Evolutionary conservation across 2,797 vertebrate species (phyloP).

Genomic region (Manis crassicaudata): DNA sequence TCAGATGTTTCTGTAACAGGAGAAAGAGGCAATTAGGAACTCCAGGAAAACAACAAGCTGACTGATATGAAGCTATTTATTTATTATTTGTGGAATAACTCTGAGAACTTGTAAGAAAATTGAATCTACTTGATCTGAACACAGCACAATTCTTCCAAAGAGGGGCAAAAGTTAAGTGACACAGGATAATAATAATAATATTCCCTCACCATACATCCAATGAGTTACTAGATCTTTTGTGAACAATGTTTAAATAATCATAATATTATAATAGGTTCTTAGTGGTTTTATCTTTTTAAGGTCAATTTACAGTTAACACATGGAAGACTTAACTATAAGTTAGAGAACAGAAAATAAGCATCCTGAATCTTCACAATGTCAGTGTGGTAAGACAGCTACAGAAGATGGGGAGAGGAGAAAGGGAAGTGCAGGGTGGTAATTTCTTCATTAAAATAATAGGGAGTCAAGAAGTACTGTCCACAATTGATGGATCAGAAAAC

Average conservation of each 20-base stretch:
- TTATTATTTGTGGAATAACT: neutral
- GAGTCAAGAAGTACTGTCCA: neutral
- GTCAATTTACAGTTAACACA: conserved; percentile 2
- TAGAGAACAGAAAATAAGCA: neutral
- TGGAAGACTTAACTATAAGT: conserved; percentile 31
- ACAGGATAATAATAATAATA: neutral
- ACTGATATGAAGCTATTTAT: neutral
- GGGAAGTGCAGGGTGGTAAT: neutral
- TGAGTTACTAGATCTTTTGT: neutral
- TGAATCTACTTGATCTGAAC: neutral
- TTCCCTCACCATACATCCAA: neutral
- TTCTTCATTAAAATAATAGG: neutral
- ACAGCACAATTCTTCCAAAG: conserved; percentile 10
- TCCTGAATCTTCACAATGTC: neutral
- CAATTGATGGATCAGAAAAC: neutral
- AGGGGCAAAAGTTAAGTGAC: neutral
- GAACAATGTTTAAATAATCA: conserved; percentile 3
- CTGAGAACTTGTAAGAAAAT: conserved; percentile 4
- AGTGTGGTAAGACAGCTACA: neutral
- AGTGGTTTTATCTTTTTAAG: conserved; percentile 4
- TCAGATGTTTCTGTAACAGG: neutral
- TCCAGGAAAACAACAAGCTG: conserved; percentile 34
- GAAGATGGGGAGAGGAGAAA: neutral
- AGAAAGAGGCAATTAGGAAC: conserved; percentile 25
- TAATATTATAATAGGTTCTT: neutral